Evolutionary conservation across 2,113 vertebrate species (phyloP).

Genomic region (Microtus oregoni): DNA sequence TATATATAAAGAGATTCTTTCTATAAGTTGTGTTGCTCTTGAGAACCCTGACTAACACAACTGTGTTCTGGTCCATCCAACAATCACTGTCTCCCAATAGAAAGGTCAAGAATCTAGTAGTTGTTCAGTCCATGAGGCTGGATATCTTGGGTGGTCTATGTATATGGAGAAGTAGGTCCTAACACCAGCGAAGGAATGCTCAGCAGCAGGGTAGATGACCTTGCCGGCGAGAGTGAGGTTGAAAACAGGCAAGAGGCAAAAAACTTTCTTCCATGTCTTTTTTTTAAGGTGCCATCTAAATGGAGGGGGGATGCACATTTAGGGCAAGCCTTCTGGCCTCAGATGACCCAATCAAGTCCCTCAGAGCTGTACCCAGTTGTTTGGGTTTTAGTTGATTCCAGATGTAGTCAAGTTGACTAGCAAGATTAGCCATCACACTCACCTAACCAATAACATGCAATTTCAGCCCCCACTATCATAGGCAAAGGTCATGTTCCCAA

Average conservation of each 20-base stretch:
- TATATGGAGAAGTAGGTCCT: not conserved
- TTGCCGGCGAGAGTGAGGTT: not conserved
- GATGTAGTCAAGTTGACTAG: not conserved
- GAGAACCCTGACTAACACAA: not conserved
- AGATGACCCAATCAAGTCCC: not conserved
- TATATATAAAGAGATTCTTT: not conserved
- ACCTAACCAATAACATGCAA: not conserved
- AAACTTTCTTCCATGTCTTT: not conserved
- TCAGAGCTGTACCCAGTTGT: not conserved
- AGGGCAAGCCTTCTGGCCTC: not conserved
- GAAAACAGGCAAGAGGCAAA: not conserved
- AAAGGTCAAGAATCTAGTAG: not conserved
- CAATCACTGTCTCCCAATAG: not conserved
- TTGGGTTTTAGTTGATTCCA: not conserved
- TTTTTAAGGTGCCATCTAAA: not conserved
- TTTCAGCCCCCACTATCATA: not conserved
- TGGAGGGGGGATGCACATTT: rapidly evolving
- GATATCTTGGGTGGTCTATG: not conserved
- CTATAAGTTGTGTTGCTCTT: not conserved
- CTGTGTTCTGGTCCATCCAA: not conserved
- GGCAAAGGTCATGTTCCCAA: not conserved
- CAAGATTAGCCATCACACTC: not conserved
- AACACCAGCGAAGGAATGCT: not conserved
- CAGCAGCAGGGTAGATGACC: not conserved
- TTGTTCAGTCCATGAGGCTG: not conserved